Base-by-base conservation (phyloP, 1,140 invertebrate genomes). In the Samia ricini region DNA sequence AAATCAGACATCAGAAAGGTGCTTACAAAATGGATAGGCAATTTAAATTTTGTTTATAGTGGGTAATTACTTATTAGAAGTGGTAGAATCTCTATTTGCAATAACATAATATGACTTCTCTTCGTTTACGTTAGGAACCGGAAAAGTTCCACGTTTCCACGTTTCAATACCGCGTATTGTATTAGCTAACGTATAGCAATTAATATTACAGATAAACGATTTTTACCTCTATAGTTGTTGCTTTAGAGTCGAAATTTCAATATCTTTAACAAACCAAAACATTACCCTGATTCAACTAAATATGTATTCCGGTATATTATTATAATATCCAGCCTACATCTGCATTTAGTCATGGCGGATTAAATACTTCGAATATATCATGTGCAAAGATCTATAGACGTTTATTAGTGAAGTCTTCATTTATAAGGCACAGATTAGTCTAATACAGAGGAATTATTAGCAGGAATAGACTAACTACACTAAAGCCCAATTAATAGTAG, bases 321-420 rank as follows among this genome's bases (percentile, higher is more conserved):
- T 64, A 59, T 57, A 57, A 63, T 42, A 63, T 63, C 56, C 61
- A n/a, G 56, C 24, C 54, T 59, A 59, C 62, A 48, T 54, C 42
- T 61, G 59, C 62, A 64, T 64, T 59, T 21, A n/a, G 22, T 49
- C 54, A 59, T 59, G 19, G 24, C 19, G 62, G 62, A 59, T 64
- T 64, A 59, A 58, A 59, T 64, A 57, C 56, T 33, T 42, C 33
- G 26, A 36, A 62, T 48, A 59, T 29, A 56, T 29, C 33, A 3
- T 26, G 26, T 26, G 26, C 10, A 42, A 12, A 15, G 3, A 42
- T 42, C 3, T 26, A 26, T 42, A n/a, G n/a, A n/a, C n/a, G n/a
- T n/a, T n/a, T 15, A 42, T 42, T 12, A 1, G 33, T 15, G n/a
- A 42, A 4, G 33, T 15, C n/a, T 42, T 42, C 15, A 42, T 42